Base-by-base conservation (phyloP, 2,797 vertebrate genomes). In the Sternarchorhynchus goeldii region DNA sequence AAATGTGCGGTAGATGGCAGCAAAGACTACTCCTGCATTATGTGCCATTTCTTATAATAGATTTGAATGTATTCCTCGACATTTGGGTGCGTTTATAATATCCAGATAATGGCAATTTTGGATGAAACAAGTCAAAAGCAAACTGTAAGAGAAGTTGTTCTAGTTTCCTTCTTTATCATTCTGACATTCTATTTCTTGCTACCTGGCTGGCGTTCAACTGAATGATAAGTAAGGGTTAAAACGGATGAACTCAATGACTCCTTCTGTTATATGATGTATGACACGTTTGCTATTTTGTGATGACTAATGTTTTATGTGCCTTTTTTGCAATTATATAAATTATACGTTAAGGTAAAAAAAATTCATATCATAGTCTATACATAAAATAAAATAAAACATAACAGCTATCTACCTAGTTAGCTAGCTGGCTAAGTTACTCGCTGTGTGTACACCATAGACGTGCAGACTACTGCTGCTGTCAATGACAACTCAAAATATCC, bases 401-500 rank as follows among this genome's bases (percentile, higher is more conserved):
- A 41, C n/a, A 3, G 8, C 10, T 18, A 34, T 6, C 32, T 2
- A 29, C 10, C 56, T 31, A 7, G 50, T 36, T 12, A 67, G 36
- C 25, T 25, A 64, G n/a, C 29, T 32, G 5, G 31, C 20, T 14
- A 18, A 34, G 25, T 75, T 62, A 3, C 59, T 20, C 18, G 10
- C 6, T 41, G 71, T 16, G 32, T 50, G 58, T 68, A 53, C 68
- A 56, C 17, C 55, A n/a, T 21, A n/a, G 32, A 55, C 17, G 57
- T 70, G 32, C 8, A 36, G n/a, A 16, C 68, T 74, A 76, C 50
- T 31, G 45, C 50, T 74, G 76, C 75, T 57, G 14, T 73, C 45
- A 76, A 63, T 75, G 85, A 82, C 21, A 18, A 18, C 39, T 17
- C 2, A 36, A 5, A 36, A 6, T 34, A 82, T 76, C 93, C 92